These are phyloP conservation scores for Euphydryas editha DNA, from an alignment of 2,888 invertebrate species.

Conservation along the genomic window DNA sequence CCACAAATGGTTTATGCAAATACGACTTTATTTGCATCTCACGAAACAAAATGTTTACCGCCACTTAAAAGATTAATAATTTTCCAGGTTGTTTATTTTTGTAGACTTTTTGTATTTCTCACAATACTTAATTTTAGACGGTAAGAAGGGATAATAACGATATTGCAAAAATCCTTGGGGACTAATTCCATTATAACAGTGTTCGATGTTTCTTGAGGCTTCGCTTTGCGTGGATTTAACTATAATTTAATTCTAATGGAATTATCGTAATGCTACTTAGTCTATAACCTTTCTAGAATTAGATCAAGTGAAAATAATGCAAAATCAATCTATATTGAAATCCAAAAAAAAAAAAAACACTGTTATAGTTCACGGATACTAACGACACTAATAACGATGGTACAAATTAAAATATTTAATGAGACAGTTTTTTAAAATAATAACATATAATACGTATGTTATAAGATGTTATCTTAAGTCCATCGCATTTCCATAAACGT, in stretches of 20 bases:
- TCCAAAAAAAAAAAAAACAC: no score
- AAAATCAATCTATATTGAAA: no score
- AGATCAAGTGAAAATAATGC: not conserved
- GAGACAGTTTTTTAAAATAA: not conserved
- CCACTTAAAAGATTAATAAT: constrained; percentile 4
- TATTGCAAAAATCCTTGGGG: not conserved
- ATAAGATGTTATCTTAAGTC: not conserved
- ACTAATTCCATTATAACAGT: not conserved
- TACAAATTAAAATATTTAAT: no score
- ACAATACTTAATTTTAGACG: not conserved
- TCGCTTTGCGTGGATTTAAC: not conserved
- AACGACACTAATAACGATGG: no score
- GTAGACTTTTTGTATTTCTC: not conserved
- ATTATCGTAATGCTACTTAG: constrained; percentile 5
- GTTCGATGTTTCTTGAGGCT: constrained; percentile 3
- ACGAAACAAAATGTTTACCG: constrained; percentile 24
- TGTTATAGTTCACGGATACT: no score
- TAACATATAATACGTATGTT: not conserved
- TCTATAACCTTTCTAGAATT: not conserved
- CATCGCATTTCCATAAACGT: constrained; percentile 11
- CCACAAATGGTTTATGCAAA: constrained; percentile 42
- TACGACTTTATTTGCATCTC: constrained; percentile 26
- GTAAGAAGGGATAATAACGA: not conserved
- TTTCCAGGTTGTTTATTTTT: not conserved
- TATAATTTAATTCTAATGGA: not conserved